phyloP scores from a whole-genome alignment of 1,140 invertebrate genomes.

The Aphaenogaster rudis region DNA sequence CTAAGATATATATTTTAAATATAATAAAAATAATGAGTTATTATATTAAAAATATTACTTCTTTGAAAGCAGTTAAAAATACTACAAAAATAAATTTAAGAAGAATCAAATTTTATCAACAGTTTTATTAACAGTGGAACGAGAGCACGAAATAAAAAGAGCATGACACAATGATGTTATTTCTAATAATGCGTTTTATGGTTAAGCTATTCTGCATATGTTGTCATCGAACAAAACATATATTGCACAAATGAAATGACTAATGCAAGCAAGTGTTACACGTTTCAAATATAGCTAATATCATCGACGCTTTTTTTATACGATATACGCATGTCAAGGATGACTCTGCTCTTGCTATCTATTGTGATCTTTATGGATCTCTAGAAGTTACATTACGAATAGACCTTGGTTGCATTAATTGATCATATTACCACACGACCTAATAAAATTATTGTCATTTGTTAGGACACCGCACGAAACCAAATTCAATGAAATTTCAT shows the following conservation, averaged over 20 bases:
- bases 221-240: constrained; percentile 20
- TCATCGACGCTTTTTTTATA: background rate
- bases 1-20: background rate
- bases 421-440: constrained; percentile 5
- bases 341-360: background rate
- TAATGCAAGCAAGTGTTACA: constrained; percentile 14
- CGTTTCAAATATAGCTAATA: constrained; percentile 8
- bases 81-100: background rate
- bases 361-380: background rate
- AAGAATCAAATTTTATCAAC: background rate
- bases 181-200: background rate
- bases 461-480: background rate
- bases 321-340: background rate
- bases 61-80: background rate
- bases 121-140: background rate
- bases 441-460: constrained; percentile 38
- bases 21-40: background rate
- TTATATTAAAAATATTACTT: background rate
- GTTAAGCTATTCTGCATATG: background rate
- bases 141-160: background rate
- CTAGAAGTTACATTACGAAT: background rate
- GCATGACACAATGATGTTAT: background rate
- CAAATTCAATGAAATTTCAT: constrained; percentile 30
- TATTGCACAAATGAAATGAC: constrained; percentile 10
- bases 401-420: constrained; percentile 17